These are phyloP conservation scores for Ornithorhynchus anatinus DNA, from an alignment of 2,113 vertebrate species.

Conservation along the genomic window DNA sequence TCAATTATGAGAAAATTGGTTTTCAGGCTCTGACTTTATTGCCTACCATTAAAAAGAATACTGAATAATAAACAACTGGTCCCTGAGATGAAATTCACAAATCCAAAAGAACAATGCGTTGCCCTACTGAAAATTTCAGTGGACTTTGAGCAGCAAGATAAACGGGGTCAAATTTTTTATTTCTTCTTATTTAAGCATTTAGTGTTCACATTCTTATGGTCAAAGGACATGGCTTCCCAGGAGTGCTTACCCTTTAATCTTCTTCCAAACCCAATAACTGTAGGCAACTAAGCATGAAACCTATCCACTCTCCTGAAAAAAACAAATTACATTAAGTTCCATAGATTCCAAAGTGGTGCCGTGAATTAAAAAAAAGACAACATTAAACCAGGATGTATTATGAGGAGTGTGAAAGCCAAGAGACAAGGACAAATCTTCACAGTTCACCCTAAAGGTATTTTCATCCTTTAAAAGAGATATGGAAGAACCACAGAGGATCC, in stretches of 20 bases:
- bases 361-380: too few relatives aligned
- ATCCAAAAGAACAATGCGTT: not conserved
- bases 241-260: not conserved
- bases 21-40: not conserved
- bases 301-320: not conserved
- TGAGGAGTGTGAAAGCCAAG: too few relatives aligned
- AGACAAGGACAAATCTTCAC: too few relatives aligned
- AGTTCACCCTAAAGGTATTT: too few relatives aligned
- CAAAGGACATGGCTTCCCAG: not conserved
- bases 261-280: not conserved
- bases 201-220: not conserved
- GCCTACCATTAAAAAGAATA: not conserved
- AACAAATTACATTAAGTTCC: not conserved
- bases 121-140: not conserved
- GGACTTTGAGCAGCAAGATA: not conserved
- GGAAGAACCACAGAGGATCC: too few relatives aligned
- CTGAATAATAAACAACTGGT: not conserved
- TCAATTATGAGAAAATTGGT: not conserved
- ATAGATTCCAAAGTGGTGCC: not conserved
- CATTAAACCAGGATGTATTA: too few relatives aligned
- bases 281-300: not conserved
- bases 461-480: too few relatives aligned
- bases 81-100: not conserved
- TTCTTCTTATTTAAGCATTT: not conserved
- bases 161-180: not conserved